These are phyloP conservation scores for Drosophila ambigua DNA, from an alignment of 1,140 invertebrate genomes.

Conservation along the genomic window DNA sequence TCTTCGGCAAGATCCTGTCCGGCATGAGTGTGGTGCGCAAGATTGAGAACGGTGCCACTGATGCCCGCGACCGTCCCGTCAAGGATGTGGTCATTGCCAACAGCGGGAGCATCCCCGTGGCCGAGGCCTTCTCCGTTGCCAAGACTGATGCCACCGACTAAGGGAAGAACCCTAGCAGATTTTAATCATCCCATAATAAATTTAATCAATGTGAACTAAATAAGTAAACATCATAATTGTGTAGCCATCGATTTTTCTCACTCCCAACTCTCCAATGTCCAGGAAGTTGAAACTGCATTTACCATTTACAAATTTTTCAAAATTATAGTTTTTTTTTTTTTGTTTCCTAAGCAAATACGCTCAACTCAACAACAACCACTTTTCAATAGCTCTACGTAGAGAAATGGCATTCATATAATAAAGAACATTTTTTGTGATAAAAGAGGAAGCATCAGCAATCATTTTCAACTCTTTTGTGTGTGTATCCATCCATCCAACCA, in stretches of 20 bases:
- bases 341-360: constrained; percentile 53
- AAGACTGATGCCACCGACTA: constrained; percentile 92
- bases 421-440: constrained; percentile 54
- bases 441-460: constrained; percentile 19
- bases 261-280: constrained; percentile 2
- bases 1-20: constrained; percentile 94
- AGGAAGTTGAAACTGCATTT: constrained; percentile 53
- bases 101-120: constrained; percentile 88
- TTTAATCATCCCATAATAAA: constrained; percentile 37
- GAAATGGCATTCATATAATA: constrained; percentile 30
- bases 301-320: constrained; percentile 25
- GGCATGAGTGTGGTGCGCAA: constrained; percentile 91
- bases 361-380: constrained; percentile 33
- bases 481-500: constrained; percentile 13
- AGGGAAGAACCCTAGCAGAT: constrained; percentile 37
- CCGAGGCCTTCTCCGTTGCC: constrained; percentile 91
- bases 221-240: constrained; percentile 21
- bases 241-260: constrained; percentile 56
- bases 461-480: constrained; percentile 13
- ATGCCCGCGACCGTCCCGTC: constrained; percentile 90
- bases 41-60: constrained; percentile 91
- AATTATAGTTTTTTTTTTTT: constrained; percentile 37
- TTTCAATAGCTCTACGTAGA: constrained; percentile 56
- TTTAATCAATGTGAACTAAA: constrained; percentile 49
- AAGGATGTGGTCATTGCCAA: constrained; percentile 92